These are phyloP conservation scores for Beroe forskalii DNA, from an alignment of 37 sponge, comb jelly and placozoan genomes.

Conservation along the genomic window DNA sequence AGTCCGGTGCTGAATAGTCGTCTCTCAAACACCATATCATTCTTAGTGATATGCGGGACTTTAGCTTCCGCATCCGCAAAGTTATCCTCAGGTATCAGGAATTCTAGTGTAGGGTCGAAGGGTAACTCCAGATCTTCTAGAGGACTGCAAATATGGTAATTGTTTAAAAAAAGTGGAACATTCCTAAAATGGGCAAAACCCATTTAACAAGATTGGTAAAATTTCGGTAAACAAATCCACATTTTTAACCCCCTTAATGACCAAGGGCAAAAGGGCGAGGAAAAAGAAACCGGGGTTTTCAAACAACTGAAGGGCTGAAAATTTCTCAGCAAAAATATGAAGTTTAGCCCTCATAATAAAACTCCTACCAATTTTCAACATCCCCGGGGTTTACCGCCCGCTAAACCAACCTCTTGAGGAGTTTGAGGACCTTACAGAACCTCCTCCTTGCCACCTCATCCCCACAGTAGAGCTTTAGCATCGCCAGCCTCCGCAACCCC, in stretches of 20 bases:
- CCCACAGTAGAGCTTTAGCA: constrained; percentile 52
- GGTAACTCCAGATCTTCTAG: constrained; percentile 22
- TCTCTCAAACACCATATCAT: constrained; percentile 24
- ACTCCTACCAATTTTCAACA: no score
- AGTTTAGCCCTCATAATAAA: no score
- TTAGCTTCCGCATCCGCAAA: not conserved
- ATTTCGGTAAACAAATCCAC: no score
- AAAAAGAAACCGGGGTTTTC: no score
- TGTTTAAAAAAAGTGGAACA: not conserved
- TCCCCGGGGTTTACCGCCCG: no score
- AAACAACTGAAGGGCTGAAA: no score
- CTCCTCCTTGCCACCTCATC: constrained; percentile 31
- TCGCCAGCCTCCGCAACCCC: not conserved
- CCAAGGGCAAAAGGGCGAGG: no score
- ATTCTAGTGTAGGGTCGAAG: constrained; percentile 39
- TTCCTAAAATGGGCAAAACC: no score
- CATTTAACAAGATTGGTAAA: no score
- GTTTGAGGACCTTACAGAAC: constrained; percentile 28
- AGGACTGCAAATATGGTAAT: not conserved
- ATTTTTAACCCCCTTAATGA: no score
- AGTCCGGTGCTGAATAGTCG: not conserved
- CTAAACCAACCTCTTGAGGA: constrained; percentile 45
- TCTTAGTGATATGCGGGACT: not conserved
- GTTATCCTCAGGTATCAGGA: constrained; percentile 23
- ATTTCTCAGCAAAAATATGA: no score